Conservation (phyloP, 2,888 invertebrate species). For the Prenolepis imparis region DNA sequence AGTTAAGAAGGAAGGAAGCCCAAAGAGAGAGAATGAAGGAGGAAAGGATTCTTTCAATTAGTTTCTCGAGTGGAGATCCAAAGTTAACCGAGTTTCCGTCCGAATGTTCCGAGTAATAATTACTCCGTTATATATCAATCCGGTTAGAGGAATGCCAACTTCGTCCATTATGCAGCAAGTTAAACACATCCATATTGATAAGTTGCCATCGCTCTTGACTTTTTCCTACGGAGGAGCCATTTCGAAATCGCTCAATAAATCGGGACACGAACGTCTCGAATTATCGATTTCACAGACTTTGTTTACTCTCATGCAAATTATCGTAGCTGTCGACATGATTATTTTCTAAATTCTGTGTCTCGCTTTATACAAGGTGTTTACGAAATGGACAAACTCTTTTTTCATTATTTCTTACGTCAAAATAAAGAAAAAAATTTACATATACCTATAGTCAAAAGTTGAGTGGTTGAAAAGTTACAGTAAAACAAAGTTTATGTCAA, state of each 20-base stretch:
- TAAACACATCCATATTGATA: slow-evolving; percentile 82
- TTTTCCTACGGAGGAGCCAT: slow-evolving; percentile 45
- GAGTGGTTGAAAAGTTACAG: no score
- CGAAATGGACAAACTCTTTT: no score
- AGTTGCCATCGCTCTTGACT: slow-evolving; percentile 63
- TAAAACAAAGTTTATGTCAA: no score
- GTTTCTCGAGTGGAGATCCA: slow-evolving; percentile 71
- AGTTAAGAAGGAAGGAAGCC: slow-evolving; percentile 23
- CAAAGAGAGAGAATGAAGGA: background rate
- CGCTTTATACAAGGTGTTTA: background rate
- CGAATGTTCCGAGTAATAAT: slow-evolving; percentile 75
- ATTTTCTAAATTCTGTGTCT: slow-evolving; percentile 22
- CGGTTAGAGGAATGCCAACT: slow-evolving; percentile 60
- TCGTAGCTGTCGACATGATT: slow-evolving; percentile 19
- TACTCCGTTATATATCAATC: slow-evolving; percentile 63
- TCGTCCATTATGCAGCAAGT: slow-evolving; percentile 79
- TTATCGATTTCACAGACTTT: slow-evolving; percentile 48
- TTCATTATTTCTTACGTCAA: no score
- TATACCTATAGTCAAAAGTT: no score
- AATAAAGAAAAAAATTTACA: no score
- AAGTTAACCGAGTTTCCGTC: slow-evolving; percentile 72
- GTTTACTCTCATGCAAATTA: slow-evolving; percentile 36
- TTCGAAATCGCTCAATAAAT: slow-evolving; percentile 60
- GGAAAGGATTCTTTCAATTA: slow-evolving; percentile 77
- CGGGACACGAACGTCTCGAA: slow-evolving; percentile 31